These are phyloP conservation scores for Enteromius paludinosus DNA, from an alignment of 2,797 vertebrate species.

Conservation along the genomic window DNA sequence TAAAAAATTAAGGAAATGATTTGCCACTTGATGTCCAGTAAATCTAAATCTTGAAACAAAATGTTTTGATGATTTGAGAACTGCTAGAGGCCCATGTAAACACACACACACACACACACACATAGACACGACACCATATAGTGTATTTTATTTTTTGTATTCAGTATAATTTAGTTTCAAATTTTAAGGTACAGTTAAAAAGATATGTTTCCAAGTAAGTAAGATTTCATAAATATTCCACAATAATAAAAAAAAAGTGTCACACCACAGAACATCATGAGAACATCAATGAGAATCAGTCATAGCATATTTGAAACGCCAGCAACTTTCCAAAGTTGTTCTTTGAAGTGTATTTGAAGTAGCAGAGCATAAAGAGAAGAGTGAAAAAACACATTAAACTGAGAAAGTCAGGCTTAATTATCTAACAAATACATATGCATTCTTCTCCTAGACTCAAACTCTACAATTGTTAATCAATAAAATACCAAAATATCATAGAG, in stretches of 20 bases:
- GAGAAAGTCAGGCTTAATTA: not conserved
- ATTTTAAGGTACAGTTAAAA: not conserved
- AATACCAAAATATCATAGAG: not conserved
- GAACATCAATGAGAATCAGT: not conserved
- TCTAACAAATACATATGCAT: not conserved
- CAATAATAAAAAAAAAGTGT: too few species aligned
- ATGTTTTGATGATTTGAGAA: not conserved
- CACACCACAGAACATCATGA: not conserved
- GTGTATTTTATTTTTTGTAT: not conserved
- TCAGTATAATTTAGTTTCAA: not conserved
- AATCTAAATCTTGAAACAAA: not conserved
- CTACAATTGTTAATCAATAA: not conserved
- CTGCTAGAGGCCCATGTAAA: not conserved
- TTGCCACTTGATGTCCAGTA: not conserved
- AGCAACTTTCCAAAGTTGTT: not conserved
- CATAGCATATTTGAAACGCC: not conserved
- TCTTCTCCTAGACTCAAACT: not conserved
- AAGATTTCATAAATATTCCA: not conserved
- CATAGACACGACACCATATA: too few species aligned
- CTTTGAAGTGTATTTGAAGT: conserved; percentile 8
- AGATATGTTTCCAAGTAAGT: not conserved
- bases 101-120: too few species aligned
- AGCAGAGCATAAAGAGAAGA: not conserved
- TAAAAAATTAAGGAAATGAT: not conserved
- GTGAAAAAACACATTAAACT: not conserved